Base-by-base conservation (phyloP, 2,888 invertebrate species). In the Parnassius apollo region DNA sequence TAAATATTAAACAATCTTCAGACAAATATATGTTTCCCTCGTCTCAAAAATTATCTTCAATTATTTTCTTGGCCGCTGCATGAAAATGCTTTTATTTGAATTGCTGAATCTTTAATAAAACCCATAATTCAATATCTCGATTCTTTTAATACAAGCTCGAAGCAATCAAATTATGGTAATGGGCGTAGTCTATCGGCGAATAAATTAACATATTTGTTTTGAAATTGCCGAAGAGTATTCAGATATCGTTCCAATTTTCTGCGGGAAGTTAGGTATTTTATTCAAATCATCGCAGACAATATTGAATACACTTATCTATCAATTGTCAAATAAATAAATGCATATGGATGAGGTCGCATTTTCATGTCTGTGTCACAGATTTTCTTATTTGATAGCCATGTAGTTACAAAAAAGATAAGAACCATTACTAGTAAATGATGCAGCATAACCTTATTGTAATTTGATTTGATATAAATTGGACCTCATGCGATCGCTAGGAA, bases 81-180 rank as follows among this genome's bases (percentile, higher is more conserved):
- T 51, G 51, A 46, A 55, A 63, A 63, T 63, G 63, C 63, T 63
- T 63, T 63, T 63, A 63, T 64, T 64, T 57, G 57, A 64, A 64
- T 57, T 64, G 60, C 53, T 60, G 60, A 60, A 64, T 64, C 56
- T 60, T 60, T 57, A 64, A 57, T 60, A 71, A 75, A 80, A 74
- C 77, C 72, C 73, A 76, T 82, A 80, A 82, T 81, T 78, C 75
- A 76, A 77, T 81, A 77, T 78, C 75, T 75, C 74, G 75, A 83
- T 83, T 82, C 82, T 79, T 85, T 84, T 82, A 82, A 83, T 87
- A 86, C 85, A 80, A 81, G 76, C 75, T 73, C 71, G 74, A 78
- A 80, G 80, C 83, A 86, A 86, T 86, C 85, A 86, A 85, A 85
- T 88, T 87, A 85, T 84, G 83, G 85, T 86, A 86, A 86, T 84